Conservation (phyloP, 1,140 invertebrate genomes). For the Drosophila nannoptera region DNA sequence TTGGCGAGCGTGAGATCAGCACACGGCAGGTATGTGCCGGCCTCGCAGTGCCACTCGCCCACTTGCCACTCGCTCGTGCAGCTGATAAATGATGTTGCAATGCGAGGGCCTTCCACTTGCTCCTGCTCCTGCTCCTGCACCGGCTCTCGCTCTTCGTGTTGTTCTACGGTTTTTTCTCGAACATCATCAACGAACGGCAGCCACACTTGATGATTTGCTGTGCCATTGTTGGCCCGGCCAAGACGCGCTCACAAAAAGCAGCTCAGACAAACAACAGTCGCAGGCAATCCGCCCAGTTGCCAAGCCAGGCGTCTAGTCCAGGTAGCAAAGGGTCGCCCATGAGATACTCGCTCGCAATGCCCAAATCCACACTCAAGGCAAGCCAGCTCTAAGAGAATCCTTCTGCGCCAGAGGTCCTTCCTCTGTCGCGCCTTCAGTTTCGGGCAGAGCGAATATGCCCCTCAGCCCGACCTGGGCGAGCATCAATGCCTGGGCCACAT, state of each 20-base stretch:
- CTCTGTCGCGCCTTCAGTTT: too few relatives aligned
- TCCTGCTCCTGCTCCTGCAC: too few relatives aligned
- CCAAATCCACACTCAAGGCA: too few relatives aligned
- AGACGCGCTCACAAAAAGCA: constrained; percentile 37
- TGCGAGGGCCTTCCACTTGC: constrained; percentile 10
- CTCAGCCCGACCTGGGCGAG: neutral
- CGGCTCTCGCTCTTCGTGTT: too few relatives aligned
- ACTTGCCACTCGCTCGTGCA: constrained; percentile 72
- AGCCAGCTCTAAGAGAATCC: too few relatives aligned
- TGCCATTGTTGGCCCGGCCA: constrained; percentile 54
- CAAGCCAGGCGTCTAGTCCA: neutral
- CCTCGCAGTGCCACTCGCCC: constrained; percentile 34
- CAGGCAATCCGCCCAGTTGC: constrained; percentile 42
- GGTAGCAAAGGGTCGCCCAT: neutral
- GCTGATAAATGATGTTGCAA: constrained; percentile 75
- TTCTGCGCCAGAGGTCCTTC: too few relatives aligned
- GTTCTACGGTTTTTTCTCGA: constrained; percentile 39
- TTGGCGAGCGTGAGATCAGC: constrained; percentile 73
- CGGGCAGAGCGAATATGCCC: neutral
- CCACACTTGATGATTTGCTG: constrained; percentile 75
- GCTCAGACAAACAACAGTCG: constrained; percentile 32
- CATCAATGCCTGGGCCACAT: constrained; percentile 42
- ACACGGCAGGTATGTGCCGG: constrained; percentile 64
- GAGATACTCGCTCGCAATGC: neutral
- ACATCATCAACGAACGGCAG: constrained; percentile 33